Evolutionary conservation across 1,140 invertebrate genomes (phyloP), one percentile per base, ranked within the genome.

Genomic region (Meteorus sp.): DNA sequence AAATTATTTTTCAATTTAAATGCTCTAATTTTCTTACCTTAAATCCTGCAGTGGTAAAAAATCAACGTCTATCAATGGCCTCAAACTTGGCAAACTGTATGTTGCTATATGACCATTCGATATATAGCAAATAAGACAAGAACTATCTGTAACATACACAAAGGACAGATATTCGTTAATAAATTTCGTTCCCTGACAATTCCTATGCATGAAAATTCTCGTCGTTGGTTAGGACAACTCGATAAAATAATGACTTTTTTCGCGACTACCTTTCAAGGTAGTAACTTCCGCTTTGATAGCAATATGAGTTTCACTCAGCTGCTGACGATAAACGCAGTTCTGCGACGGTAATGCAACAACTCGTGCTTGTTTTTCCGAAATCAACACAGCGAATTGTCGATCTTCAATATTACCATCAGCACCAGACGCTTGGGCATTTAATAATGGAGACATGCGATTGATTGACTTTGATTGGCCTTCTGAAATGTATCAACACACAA

Each of bases 221-320:
- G n/a, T n/a, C n/a, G n/a, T n/a, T n/a, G n/a, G n/a, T n/a, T n/a
- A n/a, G 56, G 66, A 58, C 47, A 50, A 41, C 48, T 60, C 55
- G 43, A 50, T 56, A n/a, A n/a, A n/a, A n/a, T n/a, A n/a, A n/a
- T n/a, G n/a, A n/a, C 39, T 43, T 29, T 15, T 35, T 13, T 39
- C 25, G n/a, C 15, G 43, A 25, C 23, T 74, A 95, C 93, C 94
- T 91, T 93, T 95, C 64, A 98, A 84, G 66, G 89, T 88, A 65
- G 97, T 91, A 70, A 96, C 90, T 81, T 97, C 94, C 61, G 94
- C 92, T 81, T 94, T 94, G 63, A 97, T 91, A 56, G 97, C 93
- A 81, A 95, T 95, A 77, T 94, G 91, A 44, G 88, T 87, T 66
- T 93, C 92, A 58, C 89, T 87, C 63, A 94, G 84, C 75, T 93